These are phyloP conservation scores for Acestrorhynchus altus DNA, from an alignment of 2,797 vertebrate genomes.

Conservation along the genomic window DNA sequence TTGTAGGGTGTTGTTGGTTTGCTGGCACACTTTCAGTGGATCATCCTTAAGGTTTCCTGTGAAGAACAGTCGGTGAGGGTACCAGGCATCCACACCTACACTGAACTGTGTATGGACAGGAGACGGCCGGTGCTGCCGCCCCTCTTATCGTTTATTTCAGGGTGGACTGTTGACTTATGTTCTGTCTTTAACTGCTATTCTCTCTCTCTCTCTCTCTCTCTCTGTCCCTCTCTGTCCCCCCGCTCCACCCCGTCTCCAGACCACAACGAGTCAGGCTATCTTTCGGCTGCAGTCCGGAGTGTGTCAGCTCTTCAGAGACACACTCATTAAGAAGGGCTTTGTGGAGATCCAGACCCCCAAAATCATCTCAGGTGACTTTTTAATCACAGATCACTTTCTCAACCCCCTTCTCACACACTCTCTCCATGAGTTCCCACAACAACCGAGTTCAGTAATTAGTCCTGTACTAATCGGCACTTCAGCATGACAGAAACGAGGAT, in stretches of 20 bases:
- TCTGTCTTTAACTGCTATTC: background rate
- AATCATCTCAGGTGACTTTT: slow-evolving; percentile 91
- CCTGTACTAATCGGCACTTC: too few species aligned
- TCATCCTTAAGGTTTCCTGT: background rate
- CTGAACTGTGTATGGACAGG: background rate
- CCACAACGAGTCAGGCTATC: slow-evolving; percentile 95
- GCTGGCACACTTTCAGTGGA: background rate
- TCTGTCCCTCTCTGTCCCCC: background rate
- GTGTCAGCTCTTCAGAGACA: slow-evolving; percentile 97
- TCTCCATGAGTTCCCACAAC: background rate
- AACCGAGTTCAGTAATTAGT: background rate
- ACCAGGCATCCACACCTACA: background rate
- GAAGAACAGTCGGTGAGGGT: background rate
- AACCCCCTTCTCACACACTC: slow-evolving; percentile 30
- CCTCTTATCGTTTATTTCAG: background rate
- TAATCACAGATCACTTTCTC: slow-evolving; percentile 43
- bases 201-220: background rate
- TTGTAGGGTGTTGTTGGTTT: background rate
- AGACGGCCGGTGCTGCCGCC: background rate
- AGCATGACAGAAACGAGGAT: too few species aligned
- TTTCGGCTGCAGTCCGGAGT: slow-evolving; percentile 95
- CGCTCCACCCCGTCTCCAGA: slow-evolving; percentile 75
- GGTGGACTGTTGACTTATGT: background rate
- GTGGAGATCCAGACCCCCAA: slow-evolving; percentile 99
- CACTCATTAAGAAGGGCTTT: slow-evolving; percentile 93